Evolutionary conservation across 2,888 invertebrate genomes (phyloP).

Genomic region (Hylaea fasciaria): DNA sequence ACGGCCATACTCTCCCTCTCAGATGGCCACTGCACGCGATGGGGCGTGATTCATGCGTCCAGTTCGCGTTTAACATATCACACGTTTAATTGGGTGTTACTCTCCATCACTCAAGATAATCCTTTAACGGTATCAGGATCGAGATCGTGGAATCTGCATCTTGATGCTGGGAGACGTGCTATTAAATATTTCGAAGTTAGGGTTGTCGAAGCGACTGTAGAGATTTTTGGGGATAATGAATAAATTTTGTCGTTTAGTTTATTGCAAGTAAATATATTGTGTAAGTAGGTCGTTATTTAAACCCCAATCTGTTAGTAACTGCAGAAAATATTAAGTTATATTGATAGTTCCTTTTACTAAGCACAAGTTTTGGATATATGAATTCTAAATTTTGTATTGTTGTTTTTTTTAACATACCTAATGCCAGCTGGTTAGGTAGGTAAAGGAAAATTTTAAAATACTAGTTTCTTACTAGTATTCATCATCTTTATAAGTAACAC

Average conservation of each 20-base stretch:
- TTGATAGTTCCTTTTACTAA: too few relatives aligned
- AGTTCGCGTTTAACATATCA: conserved; percentile 61
- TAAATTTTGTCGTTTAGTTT: too few relatives aligned
- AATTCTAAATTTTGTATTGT: too few relatives aligned
- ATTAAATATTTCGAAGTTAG: conserved; percentile 43
- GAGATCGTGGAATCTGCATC: conserved; percentile 71
- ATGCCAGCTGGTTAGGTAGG: not conserved
- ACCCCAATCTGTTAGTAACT: too few relatives aligned
- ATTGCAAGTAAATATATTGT: too few relatives aligned
- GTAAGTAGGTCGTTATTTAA: too few relatives aligned
- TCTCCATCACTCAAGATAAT: conserved; percentile 73
- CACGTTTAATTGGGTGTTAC: conserved; percentile 73
- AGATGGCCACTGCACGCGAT: conserved; percentile 39
- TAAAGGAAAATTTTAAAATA: not conserved
- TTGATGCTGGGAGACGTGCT: conserved; percentile 56
- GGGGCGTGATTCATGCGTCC: conserved; percentile 59
- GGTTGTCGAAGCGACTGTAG: conserved; percentile 28
- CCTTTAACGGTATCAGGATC: conserved; percentile 69
- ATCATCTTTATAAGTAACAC: too few relatives aligned
- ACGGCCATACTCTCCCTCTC: not conserved
- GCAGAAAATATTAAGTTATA: too few relatives aligned
- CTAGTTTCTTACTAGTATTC: too few relatives aligned
- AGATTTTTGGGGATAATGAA: too few relatives aligned
- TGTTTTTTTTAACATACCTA: too few relatives aligned
- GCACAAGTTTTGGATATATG: too few relatives aligned